phyloP scores from a whole-genome alignment of 2,113 vertebrate genomes.

The Anarrhichthys ocellatus region DNA sequence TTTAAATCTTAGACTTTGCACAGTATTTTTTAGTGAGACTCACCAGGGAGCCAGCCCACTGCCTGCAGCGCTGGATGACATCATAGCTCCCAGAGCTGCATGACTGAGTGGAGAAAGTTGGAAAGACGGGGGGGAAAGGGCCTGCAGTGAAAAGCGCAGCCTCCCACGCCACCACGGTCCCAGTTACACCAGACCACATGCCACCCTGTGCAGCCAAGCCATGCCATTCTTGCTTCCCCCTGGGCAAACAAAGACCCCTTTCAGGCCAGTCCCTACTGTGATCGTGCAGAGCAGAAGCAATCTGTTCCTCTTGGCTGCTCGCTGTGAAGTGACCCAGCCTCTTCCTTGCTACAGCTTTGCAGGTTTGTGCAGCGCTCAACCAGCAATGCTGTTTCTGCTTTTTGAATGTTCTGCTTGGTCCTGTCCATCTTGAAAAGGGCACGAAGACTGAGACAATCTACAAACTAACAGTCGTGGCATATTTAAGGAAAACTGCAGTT shows the following conservation, averaged over 20 bases:
- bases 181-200: constrained; percentile 69
- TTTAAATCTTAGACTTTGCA: constrained; percentile 28
- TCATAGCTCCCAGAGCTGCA: constrained; percentile 52
- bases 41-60: constrained; percentile 23
- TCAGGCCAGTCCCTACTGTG: constrained; percentile 70
- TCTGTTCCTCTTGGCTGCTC: constrained; percentile 81
- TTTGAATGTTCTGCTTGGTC: constrained; percentile 36
- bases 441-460: constrained; percentile 22
- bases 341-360: constrained; percentile 44
- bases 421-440: constrained; percentile 59
- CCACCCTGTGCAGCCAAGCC: constrained; percentile 67
- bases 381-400: constrained; percentile 35
- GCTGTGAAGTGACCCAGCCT: constrained; percentile 73
- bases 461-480: background rate
- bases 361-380: constrained; percentile 40
- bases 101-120: constrained; percentile 46
- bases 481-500: background rate
- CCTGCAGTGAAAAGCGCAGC: constrained; percentile 47
- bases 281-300: constrained; percentile 79
- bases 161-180: constrained; percentile 58
- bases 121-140: constrained; percentile 34
- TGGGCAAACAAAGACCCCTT: constrained; percentile 78
- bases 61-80: constrained; percentile 49
- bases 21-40: background rate
- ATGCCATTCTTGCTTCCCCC: constrained; percentile 60